These are phyloP conservation scores for Idaea biselata DNA, from an alignment of 2,888 invertebrate genomes.

Conservation along the genomic window DNA sequence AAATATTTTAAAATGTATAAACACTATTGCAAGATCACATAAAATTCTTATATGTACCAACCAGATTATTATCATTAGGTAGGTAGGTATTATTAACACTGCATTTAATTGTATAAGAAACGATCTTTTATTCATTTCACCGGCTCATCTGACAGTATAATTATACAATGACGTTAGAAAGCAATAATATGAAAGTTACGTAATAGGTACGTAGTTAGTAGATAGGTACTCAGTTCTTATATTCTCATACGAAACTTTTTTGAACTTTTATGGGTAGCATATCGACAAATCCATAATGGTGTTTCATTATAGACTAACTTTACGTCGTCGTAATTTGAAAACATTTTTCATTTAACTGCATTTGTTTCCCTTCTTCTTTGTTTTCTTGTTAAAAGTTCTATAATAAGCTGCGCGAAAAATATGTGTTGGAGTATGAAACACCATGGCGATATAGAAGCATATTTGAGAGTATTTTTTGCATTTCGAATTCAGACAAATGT, in stretches of 20 bases:
- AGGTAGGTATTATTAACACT: no score
- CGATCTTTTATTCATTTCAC: no score
- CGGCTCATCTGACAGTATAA: no score
- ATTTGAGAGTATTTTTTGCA: no score
- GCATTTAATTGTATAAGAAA: no score
- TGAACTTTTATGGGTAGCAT: constrained; percentile 68
- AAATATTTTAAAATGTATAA: constrained; percentile 23
- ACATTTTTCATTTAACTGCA: constrained; percentile 72
- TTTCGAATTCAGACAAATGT: no score
- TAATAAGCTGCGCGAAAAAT: neutral
- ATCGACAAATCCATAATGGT: constrained; percentile 68
- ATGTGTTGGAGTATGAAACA: neutral
- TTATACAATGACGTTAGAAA: no score
- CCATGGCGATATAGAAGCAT: no score
- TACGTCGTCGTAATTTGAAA: constrained; percentile 56
- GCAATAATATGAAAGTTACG: no score
- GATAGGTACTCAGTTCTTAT: neutral
- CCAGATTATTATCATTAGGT: no score
- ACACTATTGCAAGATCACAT: constrained; percentile 20
- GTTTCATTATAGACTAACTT: constrained; percentile 46
- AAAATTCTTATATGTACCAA: neutral
- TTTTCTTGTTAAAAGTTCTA: constrained; percentile 9
- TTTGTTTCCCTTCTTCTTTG: constrained; percentile 63
- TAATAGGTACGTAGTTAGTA: no score
- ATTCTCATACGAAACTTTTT: constrained; percentile 42